Conservation (phyloP, 2,888 invertebrate species). For the Himalopsyche kuldschensis region DNA sequence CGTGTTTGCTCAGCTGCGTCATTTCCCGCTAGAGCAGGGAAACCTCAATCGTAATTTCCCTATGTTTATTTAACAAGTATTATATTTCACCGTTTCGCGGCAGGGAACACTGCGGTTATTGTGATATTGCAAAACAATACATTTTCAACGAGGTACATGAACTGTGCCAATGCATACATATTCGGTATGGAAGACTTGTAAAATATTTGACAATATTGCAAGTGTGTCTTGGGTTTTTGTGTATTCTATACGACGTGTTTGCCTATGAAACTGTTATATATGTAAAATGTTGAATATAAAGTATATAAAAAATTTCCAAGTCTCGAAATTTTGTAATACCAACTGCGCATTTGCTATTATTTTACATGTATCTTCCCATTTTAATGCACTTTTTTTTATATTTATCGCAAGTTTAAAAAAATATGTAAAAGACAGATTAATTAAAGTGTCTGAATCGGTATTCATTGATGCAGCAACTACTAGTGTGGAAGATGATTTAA, state of each 20-base stretch:
- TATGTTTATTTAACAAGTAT: constrained; percentile 12
- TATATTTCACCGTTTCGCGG: neutral
- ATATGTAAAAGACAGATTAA: too few relatives aligned
- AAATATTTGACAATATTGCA: neutral
- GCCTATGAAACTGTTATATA: neutral
- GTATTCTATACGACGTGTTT: neutral
- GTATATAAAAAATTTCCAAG: too few relatives aligned
- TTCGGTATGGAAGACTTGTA: neutral
- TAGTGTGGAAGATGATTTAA: too few relatives aligned
- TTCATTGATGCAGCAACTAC: too few relatives aligned
- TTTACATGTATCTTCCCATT: too few relatives aligned
- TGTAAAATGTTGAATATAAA: too few relatives aligned
- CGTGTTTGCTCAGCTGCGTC: constrained; percentile 9
- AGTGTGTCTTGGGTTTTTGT: neutral
- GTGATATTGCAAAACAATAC: neutral
- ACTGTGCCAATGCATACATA: neutral
- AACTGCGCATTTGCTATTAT: too few relatives aligned
- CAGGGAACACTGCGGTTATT: neutral
- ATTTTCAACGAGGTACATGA: neutral
- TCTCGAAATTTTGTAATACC: too few relatives aligned
- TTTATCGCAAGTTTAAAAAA: too few relatives aligned
- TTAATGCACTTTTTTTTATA: too few relatives aligned
- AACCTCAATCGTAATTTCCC: constrained; percentile 24
- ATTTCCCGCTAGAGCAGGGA: constrained; percentile 2
- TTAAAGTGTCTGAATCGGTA: too few relatives aligned